Evolutionary conservation across 2,888 invertebrate genomes (phyloP), one percentile per base, ranked within the genome.

Genomic region (Campoplex capitator): DNA sequence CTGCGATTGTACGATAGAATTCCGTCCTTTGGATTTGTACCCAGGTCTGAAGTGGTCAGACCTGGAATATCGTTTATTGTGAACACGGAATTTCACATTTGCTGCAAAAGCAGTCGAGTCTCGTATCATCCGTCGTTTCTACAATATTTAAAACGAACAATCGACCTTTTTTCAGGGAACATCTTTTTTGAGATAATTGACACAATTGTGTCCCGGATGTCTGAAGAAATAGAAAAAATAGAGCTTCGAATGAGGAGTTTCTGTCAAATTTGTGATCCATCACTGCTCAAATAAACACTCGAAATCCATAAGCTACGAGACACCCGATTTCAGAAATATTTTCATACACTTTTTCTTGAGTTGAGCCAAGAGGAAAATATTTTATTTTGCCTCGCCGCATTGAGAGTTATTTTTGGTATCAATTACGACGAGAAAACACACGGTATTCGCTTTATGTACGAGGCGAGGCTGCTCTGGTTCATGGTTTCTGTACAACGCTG

Each of bases 341-440:
- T 70, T 48, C 3, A 11, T 58, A 32, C 28, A 32, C 28, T 58
- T 58, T 58, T 58, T 58, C 58, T 58, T 3, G 58, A 13, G 13
- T 58, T 13, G 28, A 23, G 28, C 2, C 28, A 13, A 58, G 28
- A 83, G 79, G 68, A 74, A 68, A 28, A 75, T 86, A 75, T 86
- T 86, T 79, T 16, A 11, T 48, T 65, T 83, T 76, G 16, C 28
- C 48, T 45, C 3, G 32, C 32, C 54, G 11, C 42, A 65, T 68
- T 71, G 70, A 71, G 71, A 86, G 83, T 79, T 86, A 86, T 86
- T 86, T 80, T 86, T 23, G 83, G 86, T 83, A 83, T 80, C 79
- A 79, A 76, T 70, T 35, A 75, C 70, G 79, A 58, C 70, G 45
- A 67, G 54, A 18, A 62, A 45, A 79, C 48, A 45, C 48, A 45